Percentiles rank a stretch among this genome's conserved stretches.
phyloP scores from a whole-genome alignment of 2,888 invertebrate genomes.

The Patella caerulea region DNA sequence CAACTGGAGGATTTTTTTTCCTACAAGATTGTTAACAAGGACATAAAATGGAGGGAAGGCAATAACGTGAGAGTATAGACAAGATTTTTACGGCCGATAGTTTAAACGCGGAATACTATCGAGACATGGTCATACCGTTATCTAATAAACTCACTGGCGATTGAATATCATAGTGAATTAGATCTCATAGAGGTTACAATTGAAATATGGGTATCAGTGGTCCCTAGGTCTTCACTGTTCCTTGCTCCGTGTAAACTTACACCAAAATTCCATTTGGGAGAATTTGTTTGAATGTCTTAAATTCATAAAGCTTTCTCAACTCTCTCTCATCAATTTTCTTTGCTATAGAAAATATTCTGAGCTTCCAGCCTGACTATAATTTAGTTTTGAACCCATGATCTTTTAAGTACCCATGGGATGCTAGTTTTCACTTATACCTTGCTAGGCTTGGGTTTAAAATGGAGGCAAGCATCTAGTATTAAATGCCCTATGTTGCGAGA shows the following conservation, averaged over 20 bases:
- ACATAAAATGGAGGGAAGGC: background rate
- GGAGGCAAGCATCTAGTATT: constrained; percentile 1
- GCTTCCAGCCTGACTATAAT: constrained; percentile 3
- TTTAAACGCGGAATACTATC: background rate
- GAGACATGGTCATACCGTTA: constrained; percentile 1
- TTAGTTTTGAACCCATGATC: background rate
- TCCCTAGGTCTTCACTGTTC: constrained; percentile 11
- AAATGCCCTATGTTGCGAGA: constrained; percentile 6
- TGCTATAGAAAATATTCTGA: constrained; percentile 5
- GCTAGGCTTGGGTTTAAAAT: background rate
- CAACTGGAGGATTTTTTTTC: background rate
- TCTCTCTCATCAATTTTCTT: constrained; percentile 5
- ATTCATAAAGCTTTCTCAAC: constrained; percentile 12
- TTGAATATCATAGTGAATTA: constrained; percentile 5
- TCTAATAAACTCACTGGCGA: constrained; percentile 4
- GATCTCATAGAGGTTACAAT: background rate
- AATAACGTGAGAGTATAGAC: constrained; percentile 1
- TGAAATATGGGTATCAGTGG: constrained; percentile 8
- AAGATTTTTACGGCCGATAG: background rate
- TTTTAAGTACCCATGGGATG: background rate
- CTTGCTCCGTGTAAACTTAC: constrained; percentile 18
- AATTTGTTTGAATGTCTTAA: constrained; percentile 20
- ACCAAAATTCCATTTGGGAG: constrained; percentile 34
- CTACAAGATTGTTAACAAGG: background rate
- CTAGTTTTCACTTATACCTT: background rate